Base-by-base conservation (phyloP, 2,113 vertebrate genomes). In the Brachionichthys hirsutus region DNA sequence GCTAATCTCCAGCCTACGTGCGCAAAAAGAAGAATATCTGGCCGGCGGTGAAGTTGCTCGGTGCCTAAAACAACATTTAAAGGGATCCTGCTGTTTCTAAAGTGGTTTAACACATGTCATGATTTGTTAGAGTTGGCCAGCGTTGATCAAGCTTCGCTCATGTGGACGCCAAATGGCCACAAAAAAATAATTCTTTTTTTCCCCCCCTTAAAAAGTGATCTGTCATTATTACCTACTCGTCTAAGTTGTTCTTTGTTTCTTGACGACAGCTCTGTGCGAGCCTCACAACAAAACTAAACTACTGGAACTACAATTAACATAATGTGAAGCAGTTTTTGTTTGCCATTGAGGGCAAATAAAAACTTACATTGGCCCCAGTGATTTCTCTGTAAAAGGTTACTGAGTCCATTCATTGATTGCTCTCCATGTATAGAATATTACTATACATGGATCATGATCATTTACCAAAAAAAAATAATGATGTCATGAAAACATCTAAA, bases 111-210 rank as follows among this genome's bases (percentile, higher is more conserved):
- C 64, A 18, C 54, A 18, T n/a, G 65, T 60, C 46, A 16, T 61
- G 57, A 50, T 70, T 76, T 83, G 76, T 83, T 87, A 75, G 53
- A 68, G 11, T 80, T 83, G 68, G 55, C 77, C 7, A 8, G 6
- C 9, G 19, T n/a, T 51, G 48, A 54, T 70, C 50, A 41, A 13
- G 56, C 50, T 75, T 59, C 46, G 68, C 49, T 6, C 1, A 18
- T 15, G 22, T 22, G n/a, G 20, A 65, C 13, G 19, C 50, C 70
- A 81, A 65, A 62, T 51, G 45, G n/a, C 60, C 62, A 19, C 17
- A 65, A 3, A 60, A 41, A 61, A 51, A 3, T 9, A n/a, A 12
- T n/a, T 35, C 19, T 5, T 34, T 41, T 50, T 47, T n/a, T 16
- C 12, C 36, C 8, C n/a, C 46, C 24, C 24, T 30, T 30, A 8